Evolutionary conservation across 1,140 invertebrate species (phyloP), one percentile per base, ranked within the genome.

Genomic region (Drosophila ananassae): DNA sequence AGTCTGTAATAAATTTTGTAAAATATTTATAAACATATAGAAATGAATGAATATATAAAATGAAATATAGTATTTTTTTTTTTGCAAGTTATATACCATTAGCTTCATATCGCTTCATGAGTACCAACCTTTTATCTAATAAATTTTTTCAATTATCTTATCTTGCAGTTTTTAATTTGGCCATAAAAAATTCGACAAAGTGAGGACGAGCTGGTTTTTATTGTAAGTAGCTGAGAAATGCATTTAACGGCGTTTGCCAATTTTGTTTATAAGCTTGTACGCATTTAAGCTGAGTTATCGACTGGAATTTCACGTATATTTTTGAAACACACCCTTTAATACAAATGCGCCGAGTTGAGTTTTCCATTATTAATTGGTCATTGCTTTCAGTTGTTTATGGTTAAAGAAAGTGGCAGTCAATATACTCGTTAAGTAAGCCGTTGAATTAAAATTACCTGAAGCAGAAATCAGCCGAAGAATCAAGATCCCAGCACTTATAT

Each of bases 171-270:
- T 44, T 57, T 37, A 48, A 69, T 56, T 32, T 28, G 37, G 50
- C 41, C 52, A 44, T 37, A 13, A 50, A 68, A 54, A 54, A 66
- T 66, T 56, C 22, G 12, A 34, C 5, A 2, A 51, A 51, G 21
- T 34, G 28, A 50, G 37, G 56, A 24, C 34, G 41, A 69, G 73
- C 62, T 61, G 54, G 55, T 77, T 82, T 82, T 73, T 58, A 68
- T 73, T 79, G 79, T 81, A 74, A 55, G 79, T 73, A 12, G 22
- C 9, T 28, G 3, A 41, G 30, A 41, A 44, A 7, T 39, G 24
- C 51, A 30, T 13, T 57, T 61, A 17, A 56, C 28, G 10, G 6
- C 25, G 37, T 10, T 24, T 62, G 59, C 25, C 17, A 56, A 34
- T 34, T 64, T 60, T 77, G n/a, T 52, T 41, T 7, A 41, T 25